phyloP scores from a whole-genome alignment of 2,888 invertebrate species.

The Drosophila austrosaltans region DNA sequence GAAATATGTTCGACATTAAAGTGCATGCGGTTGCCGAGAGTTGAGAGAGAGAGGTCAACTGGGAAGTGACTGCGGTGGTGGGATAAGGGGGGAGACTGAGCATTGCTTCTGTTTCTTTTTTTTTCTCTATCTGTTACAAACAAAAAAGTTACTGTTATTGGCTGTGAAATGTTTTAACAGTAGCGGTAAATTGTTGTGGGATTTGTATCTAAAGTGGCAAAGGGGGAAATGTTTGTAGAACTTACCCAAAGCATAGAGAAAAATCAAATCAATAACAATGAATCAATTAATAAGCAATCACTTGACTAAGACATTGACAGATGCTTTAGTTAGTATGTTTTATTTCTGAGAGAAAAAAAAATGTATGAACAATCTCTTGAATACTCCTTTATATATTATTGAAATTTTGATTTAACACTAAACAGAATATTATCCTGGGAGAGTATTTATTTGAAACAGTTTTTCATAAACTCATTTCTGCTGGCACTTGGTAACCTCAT shows the following conservation, averaged over 20 bases:
- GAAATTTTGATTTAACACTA: too few relatives aligned
- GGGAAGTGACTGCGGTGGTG: neutral
- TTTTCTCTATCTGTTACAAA: neutral
- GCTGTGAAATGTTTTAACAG: constrained; percentile 21
- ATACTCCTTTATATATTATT: too few relatives aligned
- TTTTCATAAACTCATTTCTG: too few relatives aligned
- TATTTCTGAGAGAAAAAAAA: neutral
- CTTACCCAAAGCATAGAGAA: neutral
- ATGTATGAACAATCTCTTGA: too few relatives aligned
- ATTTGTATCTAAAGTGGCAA: neutral
- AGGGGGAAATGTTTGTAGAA: constrained; percentile 1
- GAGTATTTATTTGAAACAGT: too few relatives aligned
- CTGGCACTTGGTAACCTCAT: too few relatives aligned
- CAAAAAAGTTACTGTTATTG: constrained; percentile 28
- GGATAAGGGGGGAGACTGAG: neutral
- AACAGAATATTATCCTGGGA: too few relatives aligned
- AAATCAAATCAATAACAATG: neutral
- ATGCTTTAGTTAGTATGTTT: neutral
- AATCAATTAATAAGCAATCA: neutral
- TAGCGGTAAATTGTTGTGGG: constrained; percentile 19
- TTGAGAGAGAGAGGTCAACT: neutral
- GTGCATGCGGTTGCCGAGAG: constrained; percentile 46
- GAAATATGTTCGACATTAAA: constrained; percentile 51
- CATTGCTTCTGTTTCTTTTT: neutral
- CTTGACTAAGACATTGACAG: neutral